These are phyloP conservation scores for Horisme vitalbata DNA, from an alignment of 2,888 invertebrate genomes.

Conservation along the genomic window DNA sequence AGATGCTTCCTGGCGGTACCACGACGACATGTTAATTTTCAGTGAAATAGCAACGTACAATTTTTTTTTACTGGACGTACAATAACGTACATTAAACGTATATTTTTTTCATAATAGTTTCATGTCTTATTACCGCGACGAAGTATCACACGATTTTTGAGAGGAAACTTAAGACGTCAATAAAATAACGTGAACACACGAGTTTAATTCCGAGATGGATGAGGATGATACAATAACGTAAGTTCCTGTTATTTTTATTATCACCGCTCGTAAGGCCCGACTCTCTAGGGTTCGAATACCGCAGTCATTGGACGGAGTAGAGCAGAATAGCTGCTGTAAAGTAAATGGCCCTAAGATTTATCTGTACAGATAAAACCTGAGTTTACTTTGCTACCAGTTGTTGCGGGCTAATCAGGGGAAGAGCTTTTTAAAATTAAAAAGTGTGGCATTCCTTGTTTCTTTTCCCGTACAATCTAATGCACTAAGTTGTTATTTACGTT, in stretches of 20 bases:
- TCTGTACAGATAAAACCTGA: constrained; percentile 43
- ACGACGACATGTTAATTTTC: too few relatives aligned
- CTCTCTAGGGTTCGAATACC: constrained; percentile 28
- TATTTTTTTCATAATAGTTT: too few relatives aligned
- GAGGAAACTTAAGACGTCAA: constrained; percentile 13
- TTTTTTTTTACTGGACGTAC: too few relatives aligned
- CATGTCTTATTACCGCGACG: too few relatives aligned
- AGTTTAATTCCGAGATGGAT: constrained; percentile 21
- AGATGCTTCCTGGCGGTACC: too few relatives aligned
- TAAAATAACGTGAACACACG: constrained; percentile 14
- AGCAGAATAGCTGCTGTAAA: constrained; percentile 32
- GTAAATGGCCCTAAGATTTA: constrained; percentile 48
- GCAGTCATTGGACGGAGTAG: constrained; percentile 34
- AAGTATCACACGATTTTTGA: too few relatives aligned
- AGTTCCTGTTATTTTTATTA: constrained; percentile 23
- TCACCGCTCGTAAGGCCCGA: constrained; percentile 14
- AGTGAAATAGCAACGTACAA: too few relatives aligned
- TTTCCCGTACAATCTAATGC: constrained; percentile 44
- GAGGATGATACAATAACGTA: constrained; percentile 18
- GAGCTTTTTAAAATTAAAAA: constrained; percentile 70
- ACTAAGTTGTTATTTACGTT: constrained; percentile 57
- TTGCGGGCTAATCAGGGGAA: constrained; percentile 57
- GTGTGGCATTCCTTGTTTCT: constrained; percentile 54
- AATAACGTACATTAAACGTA: too few relatives aligned
- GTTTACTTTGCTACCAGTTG: constrained; percentile 45